Evolutionary conservation across 2,888 invertebrate species (phyloP).

Genomic region (Hemicrepidius hirtus): DNA sequence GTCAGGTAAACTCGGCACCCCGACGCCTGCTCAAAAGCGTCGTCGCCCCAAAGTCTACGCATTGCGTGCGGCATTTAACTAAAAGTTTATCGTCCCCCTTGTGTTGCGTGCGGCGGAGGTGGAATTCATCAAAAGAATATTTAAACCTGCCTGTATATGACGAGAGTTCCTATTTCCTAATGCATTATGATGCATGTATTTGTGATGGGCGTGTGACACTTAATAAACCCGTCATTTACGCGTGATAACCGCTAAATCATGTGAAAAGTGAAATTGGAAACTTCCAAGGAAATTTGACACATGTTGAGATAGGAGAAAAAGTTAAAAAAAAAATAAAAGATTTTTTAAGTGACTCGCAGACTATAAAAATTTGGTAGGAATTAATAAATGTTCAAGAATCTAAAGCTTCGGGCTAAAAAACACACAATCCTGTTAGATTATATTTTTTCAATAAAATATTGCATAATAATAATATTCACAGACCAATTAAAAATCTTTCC

Average conservation of each 20-base stretch:
- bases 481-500: conserved; percentile 15
- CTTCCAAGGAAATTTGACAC: background rate
- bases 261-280: conserved; percentile 24
- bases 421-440: conserved; percentile 1
- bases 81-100: conserved; percentile 35
- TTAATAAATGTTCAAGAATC: conserved; percentile 1
- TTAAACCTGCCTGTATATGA: conserved; percentile 24
- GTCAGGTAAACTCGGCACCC: conserved; percentile 50
- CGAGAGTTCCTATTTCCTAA: conserved; percentile 44
- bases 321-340: too few relatives aligned
- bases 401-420: background rate
- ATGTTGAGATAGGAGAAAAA: background rate
- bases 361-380: conserved; percentile 8
- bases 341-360: background rate
- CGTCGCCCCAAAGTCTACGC: conserved; percentile 62
- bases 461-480: conserved; percentile 15
- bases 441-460: conserved; percentile 19
- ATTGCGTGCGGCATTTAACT: conserved; percentile 56
- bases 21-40: conserved; percentile 63
- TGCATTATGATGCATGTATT: conserved; percentile 52
- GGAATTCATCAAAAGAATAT: conserved; percentile 42
- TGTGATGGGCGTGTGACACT: conserved; percentile 57
- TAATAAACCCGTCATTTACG: conserved; percentile 25
- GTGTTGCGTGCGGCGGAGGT: conserved; percentile 33
- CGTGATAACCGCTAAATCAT: conserved; percentile 22